Evolutionary conservation across 2,797 vertebrate species (phyloP), one percentile per base, ranked within the genome.

Genomic region (Tenualosa ilisha): DNA sequence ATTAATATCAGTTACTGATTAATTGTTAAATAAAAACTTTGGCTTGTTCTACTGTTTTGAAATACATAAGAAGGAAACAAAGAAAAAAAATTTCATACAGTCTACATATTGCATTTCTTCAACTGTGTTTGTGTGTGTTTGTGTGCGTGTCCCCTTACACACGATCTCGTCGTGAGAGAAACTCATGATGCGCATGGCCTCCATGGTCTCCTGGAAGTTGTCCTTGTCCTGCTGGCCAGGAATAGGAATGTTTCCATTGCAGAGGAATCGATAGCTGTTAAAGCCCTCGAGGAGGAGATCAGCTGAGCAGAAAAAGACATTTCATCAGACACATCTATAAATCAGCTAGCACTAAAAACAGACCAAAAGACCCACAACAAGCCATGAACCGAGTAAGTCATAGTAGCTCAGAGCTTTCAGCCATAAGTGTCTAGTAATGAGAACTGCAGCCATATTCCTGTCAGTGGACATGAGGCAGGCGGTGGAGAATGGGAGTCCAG

Each of bases 161-260:
- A 99, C 87, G 87, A 99, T 97, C 94, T 99, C 98, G 3, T 99
- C 98, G 0, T 99, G 97, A 6, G 95, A 95, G 87, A 99, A 99
- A 79, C 98, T 98, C 98, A 99, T 99, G 88, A 99, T 99, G 87
- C 98, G 96, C 98, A 99, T 99, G 81, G 98, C 98, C 86, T 99
- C 98, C 98, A 99, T 99, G 0, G 98, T 99, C 92, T 99, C 98
- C 88, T 99, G 98, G 85, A 99, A 99, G 92, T 99, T 99, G 89
- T 99, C 98, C 89, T 99, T 99, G 95, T 99, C 98, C 90, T 99
- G 98, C 40, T 99, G 98, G 68, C 98, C 98, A 0, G 98, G 98
- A 90, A 99, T 98, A 15, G 97, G 92, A 89, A 99, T 93, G 91
- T 99, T 97, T 65, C 98, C 98, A 8, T 99, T 99, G 85, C 97